Conservation (phyloP, 2,888 invertebrate species). For the Dryobotodes eremita region DNA sequence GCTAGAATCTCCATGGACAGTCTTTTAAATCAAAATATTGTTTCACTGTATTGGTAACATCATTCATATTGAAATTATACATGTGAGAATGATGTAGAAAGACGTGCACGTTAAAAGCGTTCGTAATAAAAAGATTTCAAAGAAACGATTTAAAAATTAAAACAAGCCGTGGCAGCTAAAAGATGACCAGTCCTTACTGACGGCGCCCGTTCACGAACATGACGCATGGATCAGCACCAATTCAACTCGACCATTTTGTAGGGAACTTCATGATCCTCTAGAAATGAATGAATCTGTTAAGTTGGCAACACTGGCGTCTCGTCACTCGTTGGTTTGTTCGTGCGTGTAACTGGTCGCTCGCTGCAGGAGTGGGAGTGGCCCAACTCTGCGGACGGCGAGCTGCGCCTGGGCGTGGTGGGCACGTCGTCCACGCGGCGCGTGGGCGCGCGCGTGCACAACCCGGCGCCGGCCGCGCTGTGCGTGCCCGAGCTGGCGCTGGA, state of each 20-base stretch:
- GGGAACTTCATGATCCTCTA: no score
- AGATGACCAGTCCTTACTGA: no score
- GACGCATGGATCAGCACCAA: no score
- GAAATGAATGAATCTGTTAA: neutral
- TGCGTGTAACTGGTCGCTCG: neutral
- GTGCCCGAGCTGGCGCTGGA: conserved; percentile 65
- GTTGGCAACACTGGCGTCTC: neutral
- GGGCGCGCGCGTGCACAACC: conserved; percentile 85
- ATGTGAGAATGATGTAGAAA: no score
- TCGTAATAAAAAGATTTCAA: no score
- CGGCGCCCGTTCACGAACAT: no score
- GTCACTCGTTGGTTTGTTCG: neutral
- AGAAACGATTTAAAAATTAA: no score
- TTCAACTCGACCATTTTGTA: no score
- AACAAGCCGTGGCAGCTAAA: no score
- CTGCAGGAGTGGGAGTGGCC: conserved; percentile 85
- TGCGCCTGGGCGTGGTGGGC: conserved; percentile 93
- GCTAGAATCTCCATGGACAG: neutral
- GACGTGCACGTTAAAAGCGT: no score
- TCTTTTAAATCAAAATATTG: neutral
- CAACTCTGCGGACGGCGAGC: conserved; percentile 69
- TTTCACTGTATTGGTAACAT: neutral
- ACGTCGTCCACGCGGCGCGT: conserved; percentile 93
- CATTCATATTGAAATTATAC: no score
- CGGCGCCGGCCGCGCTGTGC: conserved; percentile 77